Evolutionary conservation across 2,797 vertebrate species (phyloP), one percentile per base, ranked within the genome.

Genomic region (Crax fasciolata): DNA sequence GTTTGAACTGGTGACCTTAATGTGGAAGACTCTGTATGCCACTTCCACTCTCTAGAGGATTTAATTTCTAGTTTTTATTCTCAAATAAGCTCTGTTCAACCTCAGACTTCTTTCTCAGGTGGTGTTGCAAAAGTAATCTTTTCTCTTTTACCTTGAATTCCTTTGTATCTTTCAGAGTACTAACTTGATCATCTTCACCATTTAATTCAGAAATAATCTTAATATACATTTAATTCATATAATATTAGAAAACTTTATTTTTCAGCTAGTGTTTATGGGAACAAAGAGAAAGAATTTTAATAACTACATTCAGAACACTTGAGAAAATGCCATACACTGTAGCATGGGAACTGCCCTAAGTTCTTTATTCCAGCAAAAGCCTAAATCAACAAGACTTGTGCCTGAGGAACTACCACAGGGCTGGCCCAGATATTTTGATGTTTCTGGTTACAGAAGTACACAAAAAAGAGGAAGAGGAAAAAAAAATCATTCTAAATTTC

Each of bases 1-100:
- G 58, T 91, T 90, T 97, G 95, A 97, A 96, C 95, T 65, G 49
- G 39, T 97, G 95, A 96, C 94, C 97, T 96, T 77, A 68, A 51
- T 80, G 76, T 91, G 81, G 93, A 90, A 94, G 81, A 79, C 24
- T 93, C 58, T 87, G 76, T 93, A 96, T 92, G 68, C 76, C 68
- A 78, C 46, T 94, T 94, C 46, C 79, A 85, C 72, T 82, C 83
- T 87, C 57, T 59, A 63, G 62, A 94, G 84, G 49, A 35, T 85
- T 78, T 76, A 55, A 78, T 84, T 96, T 89, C 79, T 93, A 61
- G 0, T 16, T 76, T 93, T 95, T 68, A 48, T 89, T 84, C 82
- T 92, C 92, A 94, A 95, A 91, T 84, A 94, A 91, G 41, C 66
- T 49, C 51, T 75, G 9, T 51, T 81, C 46, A 85, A 52, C 61